These are phyloP conservation scores for Martes martes DNA, from an alignment of 2,113 vertebrate genomes.

Conservation along the genomic window DNA sequence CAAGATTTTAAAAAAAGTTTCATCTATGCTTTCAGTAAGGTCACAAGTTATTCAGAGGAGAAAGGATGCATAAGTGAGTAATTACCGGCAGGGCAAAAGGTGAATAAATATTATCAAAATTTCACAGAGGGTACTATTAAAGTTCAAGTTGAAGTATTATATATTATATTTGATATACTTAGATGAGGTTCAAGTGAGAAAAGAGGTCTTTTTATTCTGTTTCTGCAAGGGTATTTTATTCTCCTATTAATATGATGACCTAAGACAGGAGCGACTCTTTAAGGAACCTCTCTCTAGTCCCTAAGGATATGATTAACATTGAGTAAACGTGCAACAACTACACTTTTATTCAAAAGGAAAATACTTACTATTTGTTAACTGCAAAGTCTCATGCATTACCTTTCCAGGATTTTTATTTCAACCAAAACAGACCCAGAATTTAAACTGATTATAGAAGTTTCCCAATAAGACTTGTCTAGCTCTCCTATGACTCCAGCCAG, in stretches of 20 bases:
- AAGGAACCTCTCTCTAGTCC: background rate
- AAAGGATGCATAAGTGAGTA: background rate
- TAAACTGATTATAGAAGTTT: background rate
- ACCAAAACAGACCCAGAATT: slow-evolving; percentile 9
- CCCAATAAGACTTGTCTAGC: background rate
- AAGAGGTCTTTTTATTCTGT: background rate
- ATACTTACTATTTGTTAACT: background rate
- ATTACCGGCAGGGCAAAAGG: background rate
- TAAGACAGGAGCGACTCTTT: background rate
- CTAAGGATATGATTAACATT: background rate
- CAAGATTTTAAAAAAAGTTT: background rate
- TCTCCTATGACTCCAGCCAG: background rate
- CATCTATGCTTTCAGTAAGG: background rate
- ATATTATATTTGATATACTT: background rate
- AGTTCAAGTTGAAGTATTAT: background rate
- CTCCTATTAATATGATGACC: slow-evolving; percentile 32
- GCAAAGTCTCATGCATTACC: background rate
- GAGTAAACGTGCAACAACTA: background rate
- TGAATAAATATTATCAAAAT: background rate
- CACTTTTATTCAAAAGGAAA: slow-evolving; percentile 1
- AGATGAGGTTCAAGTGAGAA: slow-evolving; percentile 22
- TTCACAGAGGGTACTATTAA: background rate
- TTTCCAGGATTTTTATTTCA: slow-evolving; percentile 44
- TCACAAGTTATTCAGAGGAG: background rate
- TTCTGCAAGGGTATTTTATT: slow-evolving; percentile 28